Evolutionary conservation across 1,140 invertebrate genomes (phyloP).

Genomic region (Eulimnadia texana): DNA sequence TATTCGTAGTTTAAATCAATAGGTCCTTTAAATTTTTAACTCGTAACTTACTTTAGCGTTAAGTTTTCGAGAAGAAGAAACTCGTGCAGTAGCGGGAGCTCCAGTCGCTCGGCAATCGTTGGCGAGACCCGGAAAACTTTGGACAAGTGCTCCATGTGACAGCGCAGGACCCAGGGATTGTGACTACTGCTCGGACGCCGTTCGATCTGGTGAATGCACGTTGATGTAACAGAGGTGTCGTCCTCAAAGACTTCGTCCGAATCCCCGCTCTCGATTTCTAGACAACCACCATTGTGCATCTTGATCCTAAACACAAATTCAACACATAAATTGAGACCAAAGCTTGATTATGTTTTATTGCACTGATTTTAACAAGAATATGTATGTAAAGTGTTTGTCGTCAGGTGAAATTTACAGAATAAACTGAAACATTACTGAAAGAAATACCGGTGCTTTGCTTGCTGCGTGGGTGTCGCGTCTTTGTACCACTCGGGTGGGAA

Average conservation of each 20-base stretch:
- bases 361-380: background rate
- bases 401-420: background rate
- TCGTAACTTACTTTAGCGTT: slow-evolving; percentile 29
- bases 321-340: background rate
- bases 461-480: background rate
- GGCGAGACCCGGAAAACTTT: slow-evolving; percentile 23
- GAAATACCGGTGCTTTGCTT: slow-evolving; percentile 16
- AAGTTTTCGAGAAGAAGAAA: slow-evolving; percentile 49
- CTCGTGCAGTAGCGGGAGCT: slow-evolving; percentile 26
- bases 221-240: slow-evolving; percentile 16
- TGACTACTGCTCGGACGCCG: slow-evolving; percentile 22
- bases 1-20: background rate
- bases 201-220: slow-evolving; percentile 1
- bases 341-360: background rate
- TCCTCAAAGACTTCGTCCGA: slow-evolving; percentile 26
- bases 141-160: slow-evolving; percentile 35
- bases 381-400: background rate
- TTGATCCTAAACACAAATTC: slow-evolving; percentile 25
- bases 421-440: background rate
- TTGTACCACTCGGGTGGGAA: slow-evolving; percentile 26
- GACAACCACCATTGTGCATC: slow-evolving; percentile 29
- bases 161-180: slow-evolving; percentile 42
- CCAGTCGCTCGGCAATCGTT: slow-evolving; percentile 3
- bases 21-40: background rate
- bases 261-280: slow-evolving; percentile 33